Base-by-base conservation (phyloP, 2,888 invertebrate species). In the Poecilobothrus nobilitatus region DNA sequence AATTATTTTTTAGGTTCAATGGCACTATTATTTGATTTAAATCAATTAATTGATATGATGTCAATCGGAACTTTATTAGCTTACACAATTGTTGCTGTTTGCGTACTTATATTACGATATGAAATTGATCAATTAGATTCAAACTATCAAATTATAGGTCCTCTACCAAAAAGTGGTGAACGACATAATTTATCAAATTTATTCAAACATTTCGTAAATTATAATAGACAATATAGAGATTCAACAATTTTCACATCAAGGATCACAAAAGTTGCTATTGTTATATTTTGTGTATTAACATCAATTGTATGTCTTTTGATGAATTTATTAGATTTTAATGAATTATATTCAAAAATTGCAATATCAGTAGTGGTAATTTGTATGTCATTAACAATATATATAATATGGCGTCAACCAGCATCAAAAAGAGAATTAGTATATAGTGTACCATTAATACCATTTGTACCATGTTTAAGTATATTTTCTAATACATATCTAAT, bases 1-100 rank as follows among this genome's bases (percentile, higher is more conserved):
- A 5, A 22, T 63, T 66, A 27, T 27, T 27, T 27, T 27, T 9
- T 69, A 89, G 94, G 91, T 22, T 69, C 89, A 5, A 93, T 96
- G 91, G 92, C 95, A 0, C 84, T 92, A 0, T 79, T 95, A n/a
- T 94, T 97, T 80, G 91, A 96, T 82, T 83, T 96, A 71, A 88
- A 92, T 71, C 95, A 95, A 78, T 83, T 97, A 69, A 95, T 97
- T 71, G 94, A 97, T 76, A 96, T 97, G 91, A 95, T 97, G 94
- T 95, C 95, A 10, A 96, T 97, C 74, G 94, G 94, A 15, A 94
- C 94, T 0, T 83, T 95, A 1, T 84, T 94, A 68, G 95, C 95
- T 0, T 96, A 96, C 79, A 92, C 94, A 2, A 94, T 96, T 73
- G 96, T 97, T 1, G 94, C 95, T 1, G 88, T 94, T 69, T 92